phyloP scores from a whole-genome alignment of 2,888 invertebrate species.

The Ophioninae sp. region DNA sequence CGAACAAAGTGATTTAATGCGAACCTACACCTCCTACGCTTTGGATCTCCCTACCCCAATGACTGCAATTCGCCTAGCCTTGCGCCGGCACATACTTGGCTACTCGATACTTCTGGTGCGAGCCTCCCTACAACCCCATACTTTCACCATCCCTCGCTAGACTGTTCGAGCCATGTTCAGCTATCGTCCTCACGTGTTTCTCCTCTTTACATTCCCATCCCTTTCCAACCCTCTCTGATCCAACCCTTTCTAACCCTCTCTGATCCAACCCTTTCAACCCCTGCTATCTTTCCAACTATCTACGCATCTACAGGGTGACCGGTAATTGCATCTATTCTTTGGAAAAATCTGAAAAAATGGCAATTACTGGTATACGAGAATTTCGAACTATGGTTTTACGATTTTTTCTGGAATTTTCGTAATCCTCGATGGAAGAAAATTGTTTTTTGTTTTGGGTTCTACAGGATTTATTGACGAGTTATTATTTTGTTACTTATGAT shows the following conservation, averaged over 20 bases:
- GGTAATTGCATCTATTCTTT: too few relatives aligned
- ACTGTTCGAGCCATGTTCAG: neutral
- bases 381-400: too few relatives aligned
- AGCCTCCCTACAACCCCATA: neutral
- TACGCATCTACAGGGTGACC: too few relatives aligned
- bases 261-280: neutral
- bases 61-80: neutral
- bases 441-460: too few relatives aligned
- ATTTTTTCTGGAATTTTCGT: too few relatives aligned
- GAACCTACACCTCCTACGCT: slow-evolving; percentile 52
- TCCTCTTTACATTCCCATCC: neutral
- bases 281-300: slow-evolving; percentile 24
- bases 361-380: too few relatives aligned
- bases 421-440: too few relatives aligned
- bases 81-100: slow-evolving; percentile 22
- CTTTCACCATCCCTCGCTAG: neutral
- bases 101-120: slow-evolving; percentile 44
- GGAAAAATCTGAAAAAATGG: too few relatives aligned
- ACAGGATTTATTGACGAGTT: too few relatives aligned
- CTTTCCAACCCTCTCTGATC: neutral
- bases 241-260: neutral
- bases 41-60: neutral
- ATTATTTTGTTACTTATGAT: too few relatives aligned
- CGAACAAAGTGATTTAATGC: slow-evolving; percentile 62
- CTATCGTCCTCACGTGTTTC: neutral